Evolutionary conservation across 2,113 vertebrate species (phyloP).

Genomic region (Pycnonotus jocosus): DNA sequence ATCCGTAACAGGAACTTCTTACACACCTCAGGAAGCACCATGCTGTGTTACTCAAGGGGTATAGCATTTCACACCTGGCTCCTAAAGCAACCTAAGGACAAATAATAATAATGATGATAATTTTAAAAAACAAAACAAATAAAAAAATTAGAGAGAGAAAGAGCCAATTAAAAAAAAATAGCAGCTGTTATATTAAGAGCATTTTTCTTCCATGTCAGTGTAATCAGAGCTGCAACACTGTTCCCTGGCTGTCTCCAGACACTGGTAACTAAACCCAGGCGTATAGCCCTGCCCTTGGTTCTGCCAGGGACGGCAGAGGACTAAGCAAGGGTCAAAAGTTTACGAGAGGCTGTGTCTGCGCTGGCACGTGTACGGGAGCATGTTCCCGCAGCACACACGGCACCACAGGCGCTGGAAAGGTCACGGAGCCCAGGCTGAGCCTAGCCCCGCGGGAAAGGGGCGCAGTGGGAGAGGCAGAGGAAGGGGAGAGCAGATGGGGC

Average conservation of each 20-base stretch:
- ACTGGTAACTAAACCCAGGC: background rate
- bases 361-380: background rate
- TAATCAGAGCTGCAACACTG: background rate
- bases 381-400: fast-evolving
- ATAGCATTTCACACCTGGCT: background rate
- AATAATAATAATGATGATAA: background rate
- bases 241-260: background rate
- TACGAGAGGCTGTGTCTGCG: background rate
- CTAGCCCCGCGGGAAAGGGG: background rate
- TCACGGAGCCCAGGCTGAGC: background rate
- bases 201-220: background rate
- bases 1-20: background rate
- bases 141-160: too few relatives aligned
- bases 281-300: background rate
- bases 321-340: conserved; percentile 25
- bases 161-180: background rate
- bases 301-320: background rate
- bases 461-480: background rate
- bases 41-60: background rate
- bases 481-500: fast-evolving
- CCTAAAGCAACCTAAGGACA: background rate
- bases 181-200: background rate
- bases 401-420: background rate
- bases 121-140: background rate
- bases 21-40: background rate